phyloP scores from a whole-genome alignment of 2,113 vertebrate genomes.

The Colistium nudipinnis region DNA sequence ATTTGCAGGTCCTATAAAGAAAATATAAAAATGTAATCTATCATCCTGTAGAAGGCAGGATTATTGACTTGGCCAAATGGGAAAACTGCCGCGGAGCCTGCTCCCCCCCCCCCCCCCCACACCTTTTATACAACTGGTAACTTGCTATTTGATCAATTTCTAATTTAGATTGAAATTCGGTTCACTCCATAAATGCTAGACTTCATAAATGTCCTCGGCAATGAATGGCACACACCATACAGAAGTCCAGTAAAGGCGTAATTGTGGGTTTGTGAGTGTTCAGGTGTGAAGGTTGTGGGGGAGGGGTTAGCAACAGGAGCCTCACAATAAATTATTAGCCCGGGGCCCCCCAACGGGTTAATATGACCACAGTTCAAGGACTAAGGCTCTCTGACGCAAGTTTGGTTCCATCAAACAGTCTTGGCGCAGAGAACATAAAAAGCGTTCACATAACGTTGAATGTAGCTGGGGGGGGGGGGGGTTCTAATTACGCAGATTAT shows the following conservation, averaged over 20 bases:
- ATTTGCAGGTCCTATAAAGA: no score
- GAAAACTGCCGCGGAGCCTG: no score
- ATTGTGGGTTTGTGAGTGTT: background rate
- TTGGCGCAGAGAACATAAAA: background rate
- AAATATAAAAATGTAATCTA: no score
- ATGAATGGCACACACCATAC: background rate
- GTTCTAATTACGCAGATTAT: background rate
- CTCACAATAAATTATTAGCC: background rate
- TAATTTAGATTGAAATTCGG: background rate
- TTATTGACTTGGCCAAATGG: no score
- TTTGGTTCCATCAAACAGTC: conserved; percentile 1
- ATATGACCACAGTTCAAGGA: background rate
- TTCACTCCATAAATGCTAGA: background rate
- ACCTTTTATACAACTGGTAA: no score
- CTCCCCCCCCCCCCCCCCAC: no score
- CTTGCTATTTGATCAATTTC: background rate
- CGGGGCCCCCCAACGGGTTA: background rate
- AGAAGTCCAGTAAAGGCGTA: background rate
- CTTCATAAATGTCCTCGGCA: no score
- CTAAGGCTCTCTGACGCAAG: background rate
- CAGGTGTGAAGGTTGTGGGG: no score
- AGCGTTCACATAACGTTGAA: background rate
- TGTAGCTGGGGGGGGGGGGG: background rate
- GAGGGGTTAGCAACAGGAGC: background rate
- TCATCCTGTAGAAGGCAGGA: no score